Evolutionary conservation across 2,797 vertebrate species (phyloP), one percentile per base, ranked within the genome.

Genomic region (Megaceryle alcyon): DNA sequence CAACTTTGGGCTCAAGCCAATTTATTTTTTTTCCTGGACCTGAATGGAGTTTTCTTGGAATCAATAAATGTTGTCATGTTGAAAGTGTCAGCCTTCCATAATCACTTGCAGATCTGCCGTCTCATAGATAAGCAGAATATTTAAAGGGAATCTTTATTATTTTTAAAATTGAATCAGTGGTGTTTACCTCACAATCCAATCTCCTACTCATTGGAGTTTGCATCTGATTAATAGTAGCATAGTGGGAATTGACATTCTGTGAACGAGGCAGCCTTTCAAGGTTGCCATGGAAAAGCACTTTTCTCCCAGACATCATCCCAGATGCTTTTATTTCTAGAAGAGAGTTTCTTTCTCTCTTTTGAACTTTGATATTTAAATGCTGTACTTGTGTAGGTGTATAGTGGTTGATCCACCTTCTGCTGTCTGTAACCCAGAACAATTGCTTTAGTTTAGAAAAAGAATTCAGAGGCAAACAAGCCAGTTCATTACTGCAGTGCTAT

Each of bases 271-370:
- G 63, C 39, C 44, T 92, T 96, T 94, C 66, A 86, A 14, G 70
- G 94, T 96, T 97, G 85, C 91, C 77, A 96, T 95, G 91, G 96
- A 96, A 96, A 96, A 96, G 29, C 33, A 70, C 60, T 92, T 93
- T 91, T 76, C 83, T 84, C 77, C 43, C 41, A 70, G 90, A 84
- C 77, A 95, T 73, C 91, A 86, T 82, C 60, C 22, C 48, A 82
- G 61, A 33, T 64, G 51, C 73, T 96, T 95, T 90, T 84, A 82
- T 92, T 94, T 86, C 91, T 83, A 59, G 84, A 86, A 86, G 49
- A 93, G 46, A 37, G 13, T 81, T 85, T 81, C 57, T 69, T 64
- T 92, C 41, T 94, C 44, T 70, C 29, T 81, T 93, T 86, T 83
- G 84, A 91, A 91, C 77, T 91, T 90, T 88, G 80, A 15, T 88